Evolutionary conservation across 1,140 invertebrate genomes (phyloP).

Genomic region (Nixonia krombeini): DNA sequence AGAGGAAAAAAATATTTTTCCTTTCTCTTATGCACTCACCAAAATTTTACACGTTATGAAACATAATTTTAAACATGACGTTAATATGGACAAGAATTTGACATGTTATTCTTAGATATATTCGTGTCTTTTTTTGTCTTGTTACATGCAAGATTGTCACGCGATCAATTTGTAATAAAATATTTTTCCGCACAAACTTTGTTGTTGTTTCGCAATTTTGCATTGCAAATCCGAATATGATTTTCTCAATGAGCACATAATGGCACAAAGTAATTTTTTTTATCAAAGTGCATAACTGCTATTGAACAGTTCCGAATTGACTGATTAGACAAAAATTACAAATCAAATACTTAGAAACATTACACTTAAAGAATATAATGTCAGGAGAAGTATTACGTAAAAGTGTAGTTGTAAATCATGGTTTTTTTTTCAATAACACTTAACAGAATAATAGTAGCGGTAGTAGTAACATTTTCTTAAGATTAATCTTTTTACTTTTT

Average conservation of each 20-base stretch:
- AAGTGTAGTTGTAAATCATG: constrained; percentile 23
- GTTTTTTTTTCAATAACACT: constrained; percentile 48
- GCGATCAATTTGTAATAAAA: not conserved
- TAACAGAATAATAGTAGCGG: constrained; percentile 55
- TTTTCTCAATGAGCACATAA: too few relatives aligned
- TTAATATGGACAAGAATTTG: not conserved
- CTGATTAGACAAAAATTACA: too few relatives aligned
- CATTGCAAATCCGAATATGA: too few relatives aligned
- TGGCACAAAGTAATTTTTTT: too few relatives aligned
- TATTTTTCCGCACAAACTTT: not conserved
- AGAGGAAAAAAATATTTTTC: too few relatives aligned
- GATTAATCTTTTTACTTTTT: constrained; percentile 48
- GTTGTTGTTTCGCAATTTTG: not conserved
- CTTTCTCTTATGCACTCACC: too few relatives aligned
- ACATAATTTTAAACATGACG: too few relatives aligned
- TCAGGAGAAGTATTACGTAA: not conserved
- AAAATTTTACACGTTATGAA: not conserved
- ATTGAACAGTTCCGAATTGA: too few relatives aligned
- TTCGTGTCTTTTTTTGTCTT: too few relatives aligned
- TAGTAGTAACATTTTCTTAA: constrained; percentile 47
- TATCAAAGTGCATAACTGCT: too few relatives aligned
- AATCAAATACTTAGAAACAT: too few relatives aligned
- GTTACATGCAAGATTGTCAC: not conserved
- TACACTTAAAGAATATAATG: constrained; percentile 24
- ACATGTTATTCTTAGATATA: not conserved